phyloP scores from a whole-genome alignment of 2,797 vertebrate genomes.

The Anniella stebbinsi region DNA sequence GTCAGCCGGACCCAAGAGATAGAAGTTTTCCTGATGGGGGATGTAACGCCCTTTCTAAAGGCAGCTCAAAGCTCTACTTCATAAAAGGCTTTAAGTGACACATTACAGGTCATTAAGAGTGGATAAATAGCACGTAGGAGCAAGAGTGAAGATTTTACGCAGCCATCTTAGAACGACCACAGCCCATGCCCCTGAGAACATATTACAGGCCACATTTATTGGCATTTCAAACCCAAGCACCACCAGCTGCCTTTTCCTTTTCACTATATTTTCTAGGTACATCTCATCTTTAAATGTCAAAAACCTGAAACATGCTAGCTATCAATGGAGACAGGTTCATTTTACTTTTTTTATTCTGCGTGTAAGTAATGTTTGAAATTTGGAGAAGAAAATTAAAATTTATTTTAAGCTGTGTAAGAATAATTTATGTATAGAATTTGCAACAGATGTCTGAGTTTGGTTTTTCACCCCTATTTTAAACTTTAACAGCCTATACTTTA shows the following conservation, averaged over 20 bases:
- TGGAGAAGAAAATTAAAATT: conserved; percentile 18
- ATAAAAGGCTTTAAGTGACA: too few relatives aligned
- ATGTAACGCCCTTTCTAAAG: too few relatives aligned
- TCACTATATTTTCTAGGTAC: not conserved
- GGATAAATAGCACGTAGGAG: too few relatives aligned
- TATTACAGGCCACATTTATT: not conserved
- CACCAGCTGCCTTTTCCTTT: not conserved
- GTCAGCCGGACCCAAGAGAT: too few relatives aligned
- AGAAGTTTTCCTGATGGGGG: too few relatives aligned
- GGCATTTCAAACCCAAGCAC: not conserved
- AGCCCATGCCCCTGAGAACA: too few relatives aligned
- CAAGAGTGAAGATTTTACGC: too few relatives aligned
- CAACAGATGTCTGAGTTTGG: conserved; percentile 49
- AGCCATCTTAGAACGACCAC: too few relatives aligned
- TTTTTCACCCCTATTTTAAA: conserved; percentile 36
- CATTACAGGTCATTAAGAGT: too few relatives aligned
- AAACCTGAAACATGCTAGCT: not conserved
- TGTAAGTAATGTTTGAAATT: not conserved
- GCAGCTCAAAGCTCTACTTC: too few relatives aligned
- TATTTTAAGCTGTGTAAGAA: conserved; percentile 53
- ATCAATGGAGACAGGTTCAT: conserved; percentile 12
- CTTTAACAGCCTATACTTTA: conserved; percentile 50
- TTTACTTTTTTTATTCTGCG: conserved; percentile 35
- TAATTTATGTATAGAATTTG: conserved; percentile 47
- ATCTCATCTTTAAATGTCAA: conserved; percentile 6